These are phyloP conservation scores for Hozukius guyotensis DNA, from an alignment of 2,797 vertebrate genomes.

Conservation along the genomic window DNA sequence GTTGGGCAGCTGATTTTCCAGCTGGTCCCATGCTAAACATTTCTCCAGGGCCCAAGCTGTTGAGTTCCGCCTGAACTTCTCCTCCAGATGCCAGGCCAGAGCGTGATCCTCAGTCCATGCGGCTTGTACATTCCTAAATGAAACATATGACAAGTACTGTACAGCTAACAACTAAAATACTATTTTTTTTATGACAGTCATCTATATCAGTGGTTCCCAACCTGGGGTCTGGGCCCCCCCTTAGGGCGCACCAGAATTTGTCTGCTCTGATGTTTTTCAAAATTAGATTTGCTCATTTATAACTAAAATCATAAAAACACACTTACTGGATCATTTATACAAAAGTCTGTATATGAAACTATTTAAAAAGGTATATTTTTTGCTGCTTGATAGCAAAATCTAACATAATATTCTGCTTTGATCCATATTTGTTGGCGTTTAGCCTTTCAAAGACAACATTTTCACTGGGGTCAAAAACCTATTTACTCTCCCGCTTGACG, in stretches of 20 bases:
- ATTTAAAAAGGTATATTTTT: neutral
- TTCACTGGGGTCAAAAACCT: too few relatives aligned
- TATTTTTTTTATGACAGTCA: neutral
- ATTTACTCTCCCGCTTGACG: too few relatives aligned
- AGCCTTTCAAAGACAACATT: neutral
- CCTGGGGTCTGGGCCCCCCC: too few relatives aligned
- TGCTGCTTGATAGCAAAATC: neutral
- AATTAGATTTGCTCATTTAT: too few relatives aligned
- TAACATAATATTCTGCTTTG: too few relatives aligned
- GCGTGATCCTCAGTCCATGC: constrained; percentile 92
- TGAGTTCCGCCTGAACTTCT: constrained; percentile 86
- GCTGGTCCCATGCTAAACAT: constrained; percentile 88
- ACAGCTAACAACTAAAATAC: neutral
- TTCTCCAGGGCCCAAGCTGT: constrained; percentile 87
- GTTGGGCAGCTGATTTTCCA: constrained; percentile 85
- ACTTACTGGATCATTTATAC: too few relatives aligned
- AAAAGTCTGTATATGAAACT: too few relatives aligned
- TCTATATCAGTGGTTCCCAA: neutral
- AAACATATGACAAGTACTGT: neutral
- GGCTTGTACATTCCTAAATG: constrained; percentile 84
- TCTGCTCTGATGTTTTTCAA: too few relatives aligned
- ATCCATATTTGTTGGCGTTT: neutral
- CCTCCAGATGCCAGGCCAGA: constrained; percentile 92
- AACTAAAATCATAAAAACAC: too few relatives aligned
- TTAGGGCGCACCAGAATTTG: too few relatives aligned